Conservation (phyloP, 2,888 invertebrate genomes). For the Nomada fabriciana region DNA sequence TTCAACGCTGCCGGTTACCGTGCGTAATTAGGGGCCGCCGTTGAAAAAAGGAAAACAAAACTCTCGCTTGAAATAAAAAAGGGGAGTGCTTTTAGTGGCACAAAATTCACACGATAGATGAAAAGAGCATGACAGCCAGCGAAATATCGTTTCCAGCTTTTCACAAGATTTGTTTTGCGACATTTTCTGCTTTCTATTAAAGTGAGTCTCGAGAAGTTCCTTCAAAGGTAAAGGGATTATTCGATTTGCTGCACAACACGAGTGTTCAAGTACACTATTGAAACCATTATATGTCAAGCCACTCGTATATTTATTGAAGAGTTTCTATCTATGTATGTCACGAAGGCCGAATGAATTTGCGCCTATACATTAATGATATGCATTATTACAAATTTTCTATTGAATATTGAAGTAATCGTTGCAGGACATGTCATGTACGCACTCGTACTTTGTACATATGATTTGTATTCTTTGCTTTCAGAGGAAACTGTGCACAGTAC, state of each 20-base stretch:
- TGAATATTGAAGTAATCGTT: background rate
- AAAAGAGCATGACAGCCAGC: background rate
- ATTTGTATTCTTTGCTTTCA: conserved; percentile 40
- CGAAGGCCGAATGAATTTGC: too few relatives aligned
- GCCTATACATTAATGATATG: background rate
- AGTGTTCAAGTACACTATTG: too few relatives aligned
- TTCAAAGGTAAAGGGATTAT: too few relatives aligned
- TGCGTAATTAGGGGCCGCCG: conserved; percentile 24
- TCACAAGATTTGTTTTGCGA: background rate
- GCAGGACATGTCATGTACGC: too few relatives aligned
- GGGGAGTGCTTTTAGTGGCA: background rate
- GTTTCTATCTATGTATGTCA: too few relatives aligned
- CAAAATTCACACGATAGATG: background rate
- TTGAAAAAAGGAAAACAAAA: background rate
- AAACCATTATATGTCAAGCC: too few relatives aligned
- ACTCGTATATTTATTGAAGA: too few relatives aligned
- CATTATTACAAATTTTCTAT: background rate
- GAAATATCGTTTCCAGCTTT: background rate
- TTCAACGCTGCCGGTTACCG: conserved; percentile 21
- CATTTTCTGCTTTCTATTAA: too few relatives aligned
- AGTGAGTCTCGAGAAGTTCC: too few relatives aligned
- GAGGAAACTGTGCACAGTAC: conserved; percentile 49
- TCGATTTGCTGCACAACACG: too few relatives aligned
- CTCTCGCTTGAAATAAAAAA: too few relatives aligned
- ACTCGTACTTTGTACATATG: background rate